Evolutionary conservation across 2,797 vertebrate species (phyloP), one percentile per base, ranked within the genome.

Genomic region (Gephyroberyx darwinii): DNA sequence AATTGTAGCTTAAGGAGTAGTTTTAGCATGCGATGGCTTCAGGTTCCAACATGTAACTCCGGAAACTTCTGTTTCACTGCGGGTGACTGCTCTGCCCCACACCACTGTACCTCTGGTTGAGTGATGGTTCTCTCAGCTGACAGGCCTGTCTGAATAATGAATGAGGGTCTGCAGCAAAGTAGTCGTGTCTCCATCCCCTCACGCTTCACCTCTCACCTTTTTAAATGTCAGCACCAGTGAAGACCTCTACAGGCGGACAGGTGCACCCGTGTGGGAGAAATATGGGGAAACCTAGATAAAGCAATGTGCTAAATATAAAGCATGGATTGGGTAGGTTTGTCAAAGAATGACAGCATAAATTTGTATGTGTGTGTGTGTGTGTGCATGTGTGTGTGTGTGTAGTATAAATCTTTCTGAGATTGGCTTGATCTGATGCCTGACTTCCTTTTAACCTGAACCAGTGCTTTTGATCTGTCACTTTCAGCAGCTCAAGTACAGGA

Each of bases 91-190:
- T 31, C 10, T 43, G 52, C 60, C 74, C 55, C 80, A 68, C 63
- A 74, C 77, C 70, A 71, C 78, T 77, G 65, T 43, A 58, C 61
- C 63, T 81, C 75, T 55, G 64, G 76, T 43, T 86, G 84, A 92
- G 62, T 85, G 86, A 88, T 89, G 89, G 51, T 83, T 84, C 80
- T 80, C 71, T 75, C 57, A 26, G 33, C 77, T 90, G 89, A 87
- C 89, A 89, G 87, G 65, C 52, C 22, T 1, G 45, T 68, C 63
- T 93, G 82, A 94, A 92, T 92, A 91, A 92, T 93, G 70, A 89
- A 93, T 92, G 78, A 89, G 79, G 75, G 70, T 72, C 68, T 76
- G 61, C 75, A 43, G 83, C 72, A 82, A 78, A 83, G 85, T 58
- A 78, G 83, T 51, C 35, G 6, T 78, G 78, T 71, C 77, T 77